These are phyloP conservation scores for Archocentrus centrarchus DNA, from an alignment of 2,113 vertebrate genomes.

Conservation along the genomic window DNA sequence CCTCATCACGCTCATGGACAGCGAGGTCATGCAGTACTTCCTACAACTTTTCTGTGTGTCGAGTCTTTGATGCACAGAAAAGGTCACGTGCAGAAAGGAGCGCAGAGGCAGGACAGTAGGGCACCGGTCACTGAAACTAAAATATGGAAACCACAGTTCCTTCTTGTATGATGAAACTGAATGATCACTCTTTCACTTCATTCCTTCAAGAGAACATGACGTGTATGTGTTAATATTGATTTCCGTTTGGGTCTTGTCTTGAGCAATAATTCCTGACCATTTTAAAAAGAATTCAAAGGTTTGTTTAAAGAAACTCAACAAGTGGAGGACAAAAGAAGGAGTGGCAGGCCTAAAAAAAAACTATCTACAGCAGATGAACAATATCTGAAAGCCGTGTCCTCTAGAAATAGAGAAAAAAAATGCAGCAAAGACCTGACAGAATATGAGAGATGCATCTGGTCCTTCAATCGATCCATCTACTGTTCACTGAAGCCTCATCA, in stretches of 20 bases:
- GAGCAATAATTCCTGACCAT: background rate
- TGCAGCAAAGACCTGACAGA: too few species aligned
- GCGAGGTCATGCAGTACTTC: background rate
- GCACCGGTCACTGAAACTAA: background rate
- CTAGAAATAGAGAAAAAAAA: background rate
- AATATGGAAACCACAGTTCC: background rate
- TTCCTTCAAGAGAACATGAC: background rate
- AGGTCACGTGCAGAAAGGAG: conserved; percentile 9
- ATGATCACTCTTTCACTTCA: background rate
- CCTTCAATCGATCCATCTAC: too few species aligned
- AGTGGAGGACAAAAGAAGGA: too few species aligned
- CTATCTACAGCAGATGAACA: background rate
- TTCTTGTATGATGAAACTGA: background rate
- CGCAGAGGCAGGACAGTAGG: background rate
- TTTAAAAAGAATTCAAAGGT: background rate
- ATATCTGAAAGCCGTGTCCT: background rate
- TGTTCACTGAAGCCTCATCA: too few species aligned
- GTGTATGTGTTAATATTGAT: background rate
- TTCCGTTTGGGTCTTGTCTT: background rate
- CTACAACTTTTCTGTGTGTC: background rate
- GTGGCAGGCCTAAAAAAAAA: background rate
- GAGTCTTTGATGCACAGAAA: conserved; percentile 19
- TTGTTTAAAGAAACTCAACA: background rate
- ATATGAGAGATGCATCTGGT: too few species aligned
- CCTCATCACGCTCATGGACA: background rate